These are phyloP conservation scores for Amazona guildingii DNA, from an alignment of 2,113 vertebrate species.

Conservation along the genomic window DNA sequence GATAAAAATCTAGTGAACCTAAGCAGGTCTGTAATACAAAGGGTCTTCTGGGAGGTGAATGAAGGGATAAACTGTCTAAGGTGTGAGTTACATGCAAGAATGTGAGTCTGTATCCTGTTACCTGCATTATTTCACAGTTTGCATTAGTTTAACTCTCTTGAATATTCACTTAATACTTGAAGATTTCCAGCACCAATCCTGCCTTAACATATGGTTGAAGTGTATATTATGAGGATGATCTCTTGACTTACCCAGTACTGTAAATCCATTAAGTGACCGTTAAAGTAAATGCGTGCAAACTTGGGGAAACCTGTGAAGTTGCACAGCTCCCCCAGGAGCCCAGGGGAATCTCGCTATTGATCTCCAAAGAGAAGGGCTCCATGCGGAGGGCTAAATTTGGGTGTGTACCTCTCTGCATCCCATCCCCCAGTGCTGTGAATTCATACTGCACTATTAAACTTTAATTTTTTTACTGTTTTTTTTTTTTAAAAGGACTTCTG, in stretches of 20 bases:
- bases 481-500: neutral
- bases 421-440: neutral
- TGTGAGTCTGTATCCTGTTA: slow-evolving; percentile 32
- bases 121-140: slow-evolving; percentile 46
- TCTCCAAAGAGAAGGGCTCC: neutral
- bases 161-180: slow-evolving; percentile 25
- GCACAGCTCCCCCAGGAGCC: neutral
- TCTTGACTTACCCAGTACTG: neutral
- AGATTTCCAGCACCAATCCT: neutral
- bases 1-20: slow-evolving; percentile 67
- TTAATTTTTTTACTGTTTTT: neutral
- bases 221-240: neutral
- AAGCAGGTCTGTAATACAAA: slow-evolving; percentile 61
- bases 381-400: neutral
- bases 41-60: slow-evolving; percentile 59
- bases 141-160: slow-evolving; percentile 2
- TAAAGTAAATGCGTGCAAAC: neutral
- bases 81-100: slow-evolving; percentile 48
- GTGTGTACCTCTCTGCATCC: neutral
- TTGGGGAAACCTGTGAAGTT: neutral
- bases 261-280: neutral
- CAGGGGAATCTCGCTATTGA: neutral
- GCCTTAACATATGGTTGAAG: neutral
- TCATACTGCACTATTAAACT: neutral
- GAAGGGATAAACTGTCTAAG: slow-evolving; percentile 54